Percentiles rank a stretch among this genome's conserved stretches.
phyloP scores from a whole-genome alignment of 2,797 vertebrate genomes.

The Gadopsis marmoratus region DNA sequence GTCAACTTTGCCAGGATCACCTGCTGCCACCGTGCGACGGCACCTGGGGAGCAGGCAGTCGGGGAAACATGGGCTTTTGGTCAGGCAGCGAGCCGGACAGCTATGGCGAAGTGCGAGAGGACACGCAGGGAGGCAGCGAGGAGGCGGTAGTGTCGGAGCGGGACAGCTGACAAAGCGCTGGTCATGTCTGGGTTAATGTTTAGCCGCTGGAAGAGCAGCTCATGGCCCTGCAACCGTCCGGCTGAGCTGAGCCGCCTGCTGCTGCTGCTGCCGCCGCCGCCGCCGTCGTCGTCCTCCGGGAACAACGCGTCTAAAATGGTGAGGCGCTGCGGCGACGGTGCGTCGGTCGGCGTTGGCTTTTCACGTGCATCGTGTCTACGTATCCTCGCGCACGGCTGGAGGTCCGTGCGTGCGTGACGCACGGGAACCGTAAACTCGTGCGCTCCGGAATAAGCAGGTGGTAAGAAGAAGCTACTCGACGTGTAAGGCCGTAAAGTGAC shows the following conservation, averaged over 20 bases:
- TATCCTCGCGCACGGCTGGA: not conserved
- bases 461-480: no score
- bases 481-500: no score
- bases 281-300: not conserved
- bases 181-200: conserved; percentile 82
- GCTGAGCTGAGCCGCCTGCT: conserved; percentile 24
- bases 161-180: conserved; percentile 7
- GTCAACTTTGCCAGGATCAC: not conserved
- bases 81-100: conserved; percentile 72
- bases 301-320: conserved; percentile 79
- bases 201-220: conserved; percentile 57
- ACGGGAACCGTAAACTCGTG: not conserved
- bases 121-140: not conserved
- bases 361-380: not conserved
- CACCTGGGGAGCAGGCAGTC: no score
- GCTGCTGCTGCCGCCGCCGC: conserved; percentile 7
- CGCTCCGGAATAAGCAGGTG: not conserved
- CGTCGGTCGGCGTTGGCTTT: no score
- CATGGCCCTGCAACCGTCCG: conserved; percentile 46
- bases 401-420: not conserved
- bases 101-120: conserved; percentile 11
- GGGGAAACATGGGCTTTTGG: conserved; percentile 38
- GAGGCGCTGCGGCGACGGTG: conserved; percentile 57
- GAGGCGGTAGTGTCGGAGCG: not conserved
- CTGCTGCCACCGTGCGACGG: no score